phyloP scores from a whole-genome alignment of 2,888 invertebrate species.

The Dyspetes luteomarginatus region DNA sequence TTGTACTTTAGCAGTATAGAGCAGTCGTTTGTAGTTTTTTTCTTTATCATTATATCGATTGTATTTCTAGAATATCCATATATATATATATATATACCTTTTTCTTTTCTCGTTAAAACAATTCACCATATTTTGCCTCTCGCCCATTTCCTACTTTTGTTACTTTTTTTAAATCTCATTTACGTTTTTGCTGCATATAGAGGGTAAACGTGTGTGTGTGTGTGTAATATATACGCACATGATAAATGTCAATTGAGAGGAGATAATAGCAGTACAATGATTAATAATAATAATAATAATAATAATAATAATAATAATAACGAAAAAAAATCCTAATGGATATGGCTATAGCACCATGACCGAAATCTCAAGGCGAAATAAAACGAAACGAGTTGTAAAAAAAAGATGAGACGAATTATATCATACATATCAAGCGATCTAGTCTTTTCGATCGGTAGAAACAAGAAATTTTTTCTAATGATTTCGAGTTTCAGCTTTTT shows the following conservation, averaged over 20 bases:
- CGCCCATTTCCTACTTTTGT: constrained; percentile 50
- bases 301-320: too few relatives aligned
- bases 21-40: constrained; percentile 81
- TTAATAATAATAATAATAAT: constrained; percentile 49
- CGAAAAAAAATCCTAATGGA: constrained; percentile 70
- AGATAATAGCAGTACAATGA: constrained; percentile 42
- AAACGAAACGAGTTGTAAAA: constrained; percentile 19
- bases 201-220: constrained; percentile 54
- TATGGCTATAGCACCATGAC: constrained; percentile 75
- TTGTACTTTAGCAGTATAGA: constrained; percentile 84
- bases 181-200: constrained; percentile 54
- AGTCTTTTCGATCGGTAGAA: constrained; percentile 49
- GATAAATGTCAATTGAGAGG: constrained; percentile 45
- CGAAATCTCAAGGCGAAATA: constrained; percentile 72
- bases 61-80: constrained; percentile 73
- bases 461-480: constrained; percentile 34
- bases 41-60: constrained; percentile 71
- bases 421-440: constrained; percentile 56
- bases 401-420: constrained; percentile 63
- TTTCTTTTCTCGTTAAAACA: constrained; percentile 68
- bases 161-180: constrained; percentile 52
- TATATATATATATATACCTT: constrained; percentile 64
- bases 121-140: constrained; percentile 73
- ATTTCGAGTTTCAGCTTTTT: constrained; percentile 53
- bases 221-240: constrained; percentile 64